Evolutionary conservation across 2,113 vertebrate species (phyloP), one percentile per base, ranked within the genome.

Genomic region (Xenopus laevis): DNA sequence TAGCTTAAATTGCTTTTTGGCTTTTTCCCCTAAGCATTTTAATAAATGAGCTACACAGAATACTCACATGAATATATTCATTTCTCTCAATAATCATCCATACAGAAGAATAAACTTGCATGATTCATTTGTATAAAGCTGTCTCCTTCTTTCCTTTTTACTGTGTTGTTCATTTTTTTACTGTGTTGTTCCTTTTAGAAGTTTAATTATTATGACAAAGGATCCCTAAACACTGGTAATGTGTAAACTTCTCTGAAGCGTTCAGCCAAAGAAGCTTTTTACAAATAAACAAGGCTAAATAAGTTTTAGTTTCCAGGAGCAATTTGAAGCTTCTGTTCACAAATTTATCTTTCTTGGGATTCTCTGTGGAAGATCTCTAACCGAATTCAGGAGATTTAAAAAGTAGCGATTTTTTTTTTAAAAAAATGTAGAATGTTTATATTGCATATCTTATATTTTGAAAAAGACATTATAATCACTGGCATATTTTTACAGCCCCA

Each of bases 101-200:
- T 83, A 81, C 69, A 71, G 71, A 46, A 10, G 40, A 79, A 65
- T 78, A 74, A 80, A 64, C 0, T 46, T 60, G 27, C 68, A 68
- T 80, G 65, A 75, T 81, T 82, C 74, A 79, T 77, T 80, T 79
- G 78, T 72, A 20, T 27, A 67, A 47, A 16, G 46, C 77, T 74
- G 18, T 12, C 64, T 64, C 60, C 27, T 60, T 68, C 20, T 71
- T 46, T 62, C 66, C 59, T 65, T 59, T 81, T 78, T 30, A 77
- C 78, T 82, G 82, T 77, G 23, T 67, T 30, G 64, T 65, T 16
- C 30, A 69, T 45, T 79, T 81, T 79, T 81, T 78, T 30, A 77
- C 78, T 82, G 82, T 77, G 23, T 67, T 30, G 64, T 65, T 16
- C 30, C 71, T 45, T 79, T 81, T 79, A 79, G 21, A 83, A 82